Percentiles rank a stretch among this genome's conserved stretches.
phyloP scores from a whole-genome alignment of 2,797 vertebrate genomes.

The Buceros bicornis region DNA sequence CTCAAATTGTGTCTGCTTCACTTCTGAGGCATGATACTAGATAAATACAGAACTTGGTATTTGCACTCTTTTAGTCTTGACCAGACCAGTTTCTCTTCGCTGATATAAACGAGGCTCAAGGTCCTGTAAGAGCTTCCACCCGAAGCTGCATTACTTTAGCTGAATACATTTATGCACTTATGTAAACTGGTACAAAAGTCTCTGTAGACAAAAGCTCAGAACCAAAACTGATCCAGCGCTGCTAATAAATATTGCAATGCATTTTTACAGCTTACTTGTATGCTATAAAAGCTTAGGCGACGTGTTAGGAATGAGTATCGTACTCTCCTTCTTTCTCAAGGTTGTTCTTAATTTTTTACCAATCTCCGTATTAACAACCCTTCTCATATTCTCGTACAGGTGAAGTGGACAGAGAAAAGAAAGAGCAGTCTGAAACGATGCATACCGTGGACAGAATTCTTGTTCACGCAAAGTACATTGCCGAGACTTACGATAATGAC shows the following conservation, averaged over 20 bases:
- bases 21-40: not conserved
- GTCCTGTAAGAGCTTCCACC: not conserved
- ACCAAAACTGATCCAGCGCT: not conserved
- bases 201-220: not conserved
- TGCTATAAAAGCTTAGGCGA: not conserved
- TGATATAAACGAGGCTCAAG: not conserved
- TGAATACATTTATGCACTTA: not conserved
- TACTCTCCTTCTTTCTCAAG: not conserved
- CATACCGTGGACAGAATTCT: constrained; percentile 80
- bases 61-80: not conserved
- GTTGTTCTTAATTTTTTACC: not conserved
- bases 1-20: not conserved
- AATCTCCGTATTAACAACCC: not conserved
- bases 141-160: not conserved
- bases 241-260: not conserved
- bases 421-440: constrained; percentile 74
- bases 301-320: not conserved
- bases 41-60: not conserved
- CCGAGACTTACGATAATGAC: constrained; percentile 88
- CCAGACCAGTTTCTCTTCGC: not conserved
- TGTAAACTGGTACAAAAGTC: not conserved
- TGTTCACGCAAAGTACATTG: constrained; percentile 82
- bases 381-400: constrained; percentile 79
- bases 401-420: constrained; percentile 81
- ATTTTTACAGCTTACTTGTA: not conserved